Evolutionary conservation across 1,140 invertebrate species (phyloP).

Genomic region (Sarcophaga bullata): DNA sequence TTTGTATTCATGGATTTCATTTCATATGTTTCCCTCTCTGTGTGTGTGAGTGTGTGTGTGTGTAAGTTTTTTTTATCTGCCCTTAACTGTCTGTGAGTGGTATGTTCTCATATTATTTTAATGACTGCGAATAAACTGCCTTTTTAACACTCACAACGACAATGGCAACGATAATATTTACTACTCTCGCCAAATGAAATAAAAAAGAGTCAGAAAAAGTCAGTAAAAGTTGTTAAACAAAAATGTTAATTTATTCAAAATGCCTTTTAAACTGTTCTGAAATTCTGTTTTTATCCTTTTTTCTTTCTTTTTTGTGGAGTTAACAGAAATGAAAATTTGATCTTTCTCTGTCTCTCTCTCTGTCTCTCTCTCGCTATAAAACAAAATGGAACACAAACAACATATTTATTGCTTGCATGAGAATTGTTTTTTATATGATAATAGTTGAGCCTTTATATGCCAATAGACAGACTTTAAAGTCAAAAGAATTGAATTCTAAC

Average conservation of each 20-base stretch:
- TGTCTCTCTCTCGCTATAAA: too few relatives aligned
- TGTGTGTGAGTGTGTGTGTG: not conserved
- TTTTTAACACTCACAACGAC: not conserved
- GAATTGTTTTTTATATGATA: too few relatives aligned
- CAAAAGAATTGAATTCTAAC: too few relatives aligned
- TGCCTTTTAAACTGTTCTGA: slow-evolving; percentile 1
- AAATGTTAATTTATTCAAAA: slow-evolving; percentile 37
- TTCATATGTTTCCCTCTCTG: not conserved
- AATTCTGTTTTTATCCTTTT: not conserved
- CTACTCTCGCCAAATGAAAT: not conserved
- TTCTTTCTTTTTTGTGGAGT: not conserved
- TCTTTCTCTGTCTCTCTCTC: too few relatives aligned
- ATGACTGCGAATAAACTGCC: not conserved
- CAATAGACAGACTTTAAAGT: too few relatives aligned
- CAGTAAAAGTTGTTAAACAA: slow-evolving; percentile 8
- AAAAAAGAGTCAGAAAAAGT: not conserved
- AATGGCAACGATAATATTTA: too few relatives aligned
- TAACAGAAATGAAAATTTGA: not conserved
- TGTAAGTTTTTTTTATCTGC: not conserved
- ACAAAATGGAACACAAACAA: too few relatives aligned
- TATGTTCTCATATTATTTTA: not conserved
- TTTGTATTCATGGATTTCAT: too few relatives aligned
- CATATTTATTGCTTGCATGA: too few relatives aligned
- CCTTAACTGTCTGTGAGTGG: not conserved
- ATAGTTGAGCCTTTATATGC: too few relatives aligned